A percentile compares a stretch with the other conserved stretches of the same genome.
These are phyloP conservation scores for Calameuta idolon DNA, from an alignment of 2,888 invertebrate species.

Conservation along the genomic window DNA sequence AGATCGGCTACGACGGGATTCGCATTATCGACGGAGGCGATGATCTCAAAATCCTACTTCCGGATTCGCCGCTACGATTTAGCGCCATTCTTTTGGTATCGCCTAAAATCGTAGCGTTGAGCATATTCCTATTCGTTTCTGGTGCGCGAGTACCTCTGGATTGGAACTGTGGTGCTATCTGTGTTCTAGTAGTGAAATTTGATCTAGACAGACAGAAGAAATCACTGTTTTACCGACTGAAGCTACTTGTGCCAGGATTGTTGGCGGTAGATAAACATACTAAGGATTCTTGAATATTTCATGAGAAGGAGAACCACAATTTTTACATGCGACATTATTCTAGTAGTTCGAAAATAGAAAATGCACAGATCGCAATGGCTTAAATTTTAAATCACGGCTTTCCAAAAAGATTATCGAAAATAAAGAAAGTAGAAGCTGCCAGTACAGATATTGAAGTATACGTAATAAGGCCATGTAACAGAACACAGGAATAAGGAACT, in stretches of 20 bases:
- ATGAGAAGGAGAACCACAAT: not conserved
- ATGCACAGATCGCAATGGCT: not conserved
- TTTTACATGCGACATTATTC: not conserved
- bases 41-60: too few relatives aligned
- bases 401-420: too few relatives aligned
- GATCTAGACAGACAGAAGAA: not conserved
- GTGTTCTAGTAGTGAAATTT: not conserved
- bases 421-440: too few relatives aligned
- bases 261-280: not conserved
- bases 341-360: not conserved
- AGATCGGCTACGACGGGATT: too few relatives aligned
- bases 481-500: not conserved
- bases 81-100: too few relatives aligned
- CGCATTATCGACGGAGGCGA: too few relatives aligned
- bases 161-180: not conserved
- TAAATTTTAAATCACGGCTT: too few relatives aligned
- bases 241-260: not conserved
- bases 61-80: too few relatives aligned
- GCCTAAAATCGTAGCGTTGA: too few relatives aligned
- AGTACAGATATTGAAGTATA: not conserved
- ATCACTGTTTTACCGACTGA: not conserved
- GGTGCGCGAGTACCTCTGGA: not conserved
- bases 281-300: not conserved
- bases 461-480: not conserved
- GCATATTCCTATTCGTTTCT: too few relatives aligned